phyloP scores from a whole-genome alignment of 2,113 vertebrate species.

The Sceloporus tristichus region DNA sequence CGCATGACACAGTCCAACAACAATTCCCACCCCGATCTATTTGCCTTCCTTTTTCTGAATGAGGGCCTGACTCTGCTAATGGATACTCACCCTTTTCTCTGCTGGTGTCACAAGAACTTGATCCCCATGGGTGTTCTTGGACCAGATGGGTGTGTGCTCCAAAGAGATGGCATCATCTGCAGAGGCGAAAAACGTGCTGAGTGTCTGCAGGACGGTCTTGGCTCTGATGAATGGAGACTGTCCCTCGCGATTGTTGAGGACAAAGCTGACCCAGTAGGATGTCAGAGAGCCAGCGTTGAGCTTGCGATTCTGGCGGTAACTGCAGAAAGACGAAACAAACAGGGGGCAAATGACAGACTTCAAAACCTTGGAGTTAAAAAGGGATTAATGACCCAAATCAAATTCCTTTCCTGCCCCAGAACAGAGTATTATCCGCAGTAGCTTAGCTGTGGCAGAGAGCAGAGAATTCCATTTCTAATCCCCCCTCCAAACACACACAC shows the following conservation, averaged over 20 bases:
- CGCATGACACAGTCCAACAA: too few species aligned
- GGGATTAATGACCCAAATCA: too few species aligned
- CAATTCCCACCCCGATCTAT: too few species aligned
- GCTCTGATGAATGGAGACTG: constrained; percentile 80
- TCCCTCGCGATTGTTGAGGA: constrained; percentile 68
- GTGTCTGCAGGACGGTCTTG: constrained; percentile 85
- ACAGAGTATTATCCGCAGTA: background rate
- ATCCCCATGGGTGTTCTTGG: constrained; percentile 51
- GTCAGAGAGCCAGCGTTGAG: constrained; percentile 81
- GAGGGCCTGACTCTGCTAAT: too few species aligned
- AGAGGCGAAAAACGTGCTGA: constrained; percentile 87
- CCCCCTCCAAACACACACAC: background rate
- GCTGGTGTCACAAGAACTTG: fast-evolving
- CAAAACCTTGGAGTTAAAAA: background rate
- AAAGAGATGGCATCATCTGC: constrained; percentile 73
- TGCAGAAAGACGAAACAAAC: constrained; percentile 56
- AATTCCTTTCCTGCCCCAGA: background rate
- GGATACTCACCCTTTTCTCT: constrained; percentile 74
- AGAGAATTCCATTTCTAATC: too few species aligned
- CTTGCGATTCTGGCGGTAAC: constrained; percentile 81
- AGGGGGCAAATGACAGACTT: background rate
- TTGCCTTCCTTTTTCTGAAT: too few species aligned
- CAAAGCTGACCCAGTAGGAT: constrained; percentile 78
- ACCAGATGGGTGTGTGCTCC: constrained; percentile 81
- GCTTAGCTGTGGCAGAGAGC: too few species aligned